phyloP scores from a whole-genome alignment of 2,113 vertebrate genomes.

The Psilopsiagon aymara region DNA sequence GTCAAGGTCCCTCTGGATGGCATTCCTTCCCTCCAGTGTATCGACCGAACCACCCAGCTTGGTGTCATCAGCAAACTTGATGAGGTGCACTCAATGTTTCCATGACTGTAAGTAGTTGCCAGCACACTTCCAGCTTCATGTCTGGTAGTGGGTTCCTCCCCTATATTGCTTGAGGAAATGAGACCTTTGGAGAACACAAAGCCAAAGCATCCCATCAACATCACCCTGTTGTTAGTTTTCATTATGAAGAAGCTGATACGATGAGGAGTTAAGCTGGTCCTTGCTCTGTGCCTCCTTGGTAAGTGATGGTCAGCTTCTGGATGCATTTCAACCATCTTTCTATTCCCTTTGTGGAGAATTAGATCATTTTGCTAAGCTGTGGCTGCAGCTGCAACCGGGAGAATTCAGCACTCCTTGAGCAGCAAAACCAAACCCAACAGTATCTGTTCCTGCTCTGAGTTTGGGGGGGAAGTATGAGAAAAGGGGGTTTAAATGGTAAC shows the following conservation, averaged over 20 bases:
- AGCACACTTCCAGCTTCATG: not conserved
- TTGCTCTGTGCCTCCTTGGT: not conserved
- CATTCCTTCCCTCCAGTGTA: no score
- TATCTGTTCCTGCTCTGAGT: not conserved
- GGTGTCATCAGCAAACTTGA: no score
- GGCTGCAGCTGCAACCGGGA: not conserved
- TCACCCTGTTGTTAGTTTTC: not conserved
- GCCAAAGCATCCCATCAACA: not conserved
- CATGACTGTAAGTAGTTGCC: not conserved
- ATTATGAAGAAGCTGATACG: rapidly evolving
- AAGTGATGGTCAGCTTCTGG: not conserved
- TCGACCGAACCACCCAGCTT: no score
- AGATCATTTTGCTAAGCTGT: not conserved
- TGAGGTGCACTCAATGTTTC: not conserved
- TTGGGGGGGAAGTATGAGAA: not conserved
- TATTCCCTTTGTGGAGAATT: not conserved
- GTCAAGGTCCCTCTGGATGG: no score
- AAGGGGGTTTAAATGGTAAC: not conserved
- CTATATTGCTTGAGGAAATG: not conserved
- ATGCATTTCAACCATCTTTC: not conserved
- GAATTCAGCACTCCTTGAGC: not conserved
- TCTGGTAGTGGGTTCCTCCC: not conserved
- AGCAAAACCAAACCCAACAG: not conserved
- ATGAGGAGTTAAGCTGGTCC: not conserved
- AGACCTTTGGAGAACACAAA: not conserved